phyloP scores from a whole-genome alignment of 2,888 invertebrate species.

The Leucophora obtusa region DNA sequence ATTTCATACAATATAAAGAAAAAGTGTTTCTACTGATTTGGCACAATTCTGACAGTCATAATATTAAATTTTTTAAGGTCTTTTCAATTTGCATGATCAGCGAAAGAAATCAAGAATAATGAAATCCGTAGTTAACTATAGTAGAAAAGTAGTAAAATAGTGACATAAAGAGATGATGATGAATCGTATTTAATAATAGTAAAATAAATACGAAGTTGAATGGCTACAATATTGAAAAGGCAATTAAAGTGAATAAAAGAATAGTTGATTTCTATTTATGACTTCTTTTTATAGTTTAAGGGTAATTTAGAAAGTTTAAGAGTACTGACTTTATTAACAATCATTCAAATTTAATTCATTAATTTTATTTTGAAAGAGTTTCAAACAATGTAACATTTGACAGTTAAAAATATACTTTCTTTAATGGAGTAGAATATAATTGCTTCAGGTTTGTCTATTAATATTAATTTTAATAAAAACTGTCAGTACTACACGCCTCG shows the following conservation, averaged over 20 bases:
- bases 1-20: constrained; percentile 1
- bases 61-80: constrained; percentile 71
- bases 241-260: background rate
- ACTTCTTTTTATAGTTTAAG: constrained; percentile 5
- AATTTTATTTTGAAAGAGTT: background rate
- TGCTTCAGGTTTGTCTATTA: no score
- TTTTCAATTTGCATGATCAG: constrained; percentile 73
- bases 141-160: background rate
- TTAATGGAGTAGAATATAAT: no score
- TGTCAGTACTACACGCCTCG: no score
- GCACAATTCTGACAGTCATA: constrained; percentile 45
- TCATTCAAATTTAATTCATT: background rate
- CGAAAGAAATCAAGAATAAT: constrained; percentile 19
- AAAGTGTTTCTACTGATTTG: constrained; percentile 18
- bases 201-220: background rate
- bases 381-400: no score
- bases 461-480: no score
- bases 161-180: background rate
- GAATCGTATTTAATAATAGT: background rate
- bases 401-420: no score
- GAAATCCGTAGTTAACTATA: background rate
- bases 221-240: background rate
- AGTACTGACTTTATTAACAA: background rate
- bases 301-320: constrained; percentile 9
- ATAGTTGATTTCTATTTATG: background rate